Base-by-base conservation (phyloP, 2,797 vertebrate species). In the Myotis pilosus region DNA sequence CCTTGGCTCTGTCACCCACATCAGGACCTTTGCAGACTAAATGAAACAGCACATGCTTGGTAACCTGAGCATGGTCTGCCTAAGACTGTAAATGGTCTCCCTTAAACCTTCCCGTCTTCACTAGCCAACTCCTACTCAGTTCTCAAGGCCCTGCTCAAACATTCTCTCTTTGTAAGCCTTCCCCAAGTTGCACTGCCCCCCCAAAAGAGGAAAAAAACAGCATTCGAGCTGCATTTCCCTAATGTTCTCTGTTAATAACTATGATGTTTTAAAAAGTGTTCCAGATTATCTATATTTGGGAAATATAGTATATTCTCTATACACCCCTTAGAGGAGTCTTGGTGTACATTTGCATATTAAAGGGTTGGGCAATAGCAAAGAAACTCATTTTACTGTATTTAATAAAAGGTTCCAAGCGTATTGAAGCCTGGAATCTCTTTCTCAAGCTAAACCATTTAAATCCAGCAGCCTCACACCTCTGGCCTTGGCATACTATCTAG, bases 281-380 rank as follows among this genome's bases (percentile, higher is more conserved):
- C 25, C 28, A 51, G 33, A 83, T 78, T 17, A 60, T 53, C 78
- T 94, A 11, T 78, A 47, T 69, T 79, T 75, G 68, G 23, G 49
- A 85, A 72, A 62, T 55, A 20, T 1, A 33, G 57, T 22, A 10
- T 57, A 83, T 71, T 92, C 85, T 88, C 82, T 74, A 2, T 62
- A 44, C 7, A 22, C 23, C 36, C 28, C 25, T 33, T 82, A 49
- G 55, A 90, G 33, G 33, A 86, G 71, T 92, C 30, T 76, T 41
- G 12, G 20, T 93, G 16, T 69, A 19, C 44, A 47, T 90, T 88
- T 92, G 36, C 64, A 57, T 89, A 62, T 79, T 91, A 91, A 95
- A 81, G 68, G 3, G 64, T 93, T 95, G n/a, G 81, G 81, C 72
- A 92, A 51, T 19, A 71, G 62, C 51, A 88, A 92, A 90, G 76